Percentiles rank a stretch among this genome's conserved stretches.
These are phyloP conservation scores for Marmota flaviventris DNA, from an alignment of 2,113 vertebrate species.

Conservation along the genomic window DNA sequence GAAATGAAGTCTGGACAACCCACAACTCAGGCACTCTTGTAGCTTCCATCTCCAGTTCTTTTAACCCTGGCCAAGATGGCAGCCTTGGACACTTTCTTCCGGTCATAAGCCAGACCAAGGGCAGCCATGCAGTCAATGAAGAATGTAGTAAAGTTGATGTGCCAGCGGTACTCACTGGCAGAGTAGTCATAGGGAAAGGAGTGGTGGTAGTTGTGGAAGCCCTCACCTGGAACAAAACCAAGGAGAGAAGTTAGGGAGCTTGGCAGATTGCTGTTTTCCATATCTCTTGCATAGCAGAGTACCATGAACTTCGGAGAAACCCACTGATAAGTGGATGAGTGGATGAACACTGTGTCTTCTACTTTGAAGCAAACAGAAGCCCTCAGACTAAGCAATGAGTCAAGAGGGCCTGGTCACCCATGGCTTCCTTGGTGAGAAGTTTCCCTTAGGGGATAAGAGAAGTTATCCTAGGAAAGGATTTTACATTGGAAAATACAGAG, in stretches of 20 bases:
- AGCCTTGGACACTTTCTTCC: conserved; percentile 93
- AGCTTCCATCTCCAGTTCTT: conserved; percentile 95
- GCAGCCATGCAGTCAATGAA: conserved; percentile 97
- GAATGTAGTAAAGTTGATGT: conserved; percentile 94
- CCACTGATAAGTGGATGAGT: background rate
- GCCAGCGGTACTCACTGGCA: conserved; percentile 95
- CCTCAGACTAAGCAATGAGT: background rate
- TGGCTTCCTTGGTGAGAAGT: background rate
- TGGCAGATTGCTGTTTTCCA: background rate
- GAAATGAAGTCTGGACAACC: conserved; percentile 72
- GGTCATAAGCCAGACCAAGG: conserved; percentile 94
- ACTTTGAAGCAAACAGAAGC: background rate
- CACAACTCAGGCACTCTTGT: conserved; percentile 92
- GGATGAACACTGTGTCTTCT: background rate
- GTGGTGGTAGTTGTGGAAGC: conserved; percentile 99
- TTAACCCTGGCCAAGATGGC: conserved; percentile 89
- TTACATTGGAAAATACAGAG: background rate
- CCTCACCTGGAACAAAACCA: conserved; percentile 92
- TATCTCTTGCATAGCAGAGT: background rate
- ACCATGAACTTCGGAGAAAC: background rate
- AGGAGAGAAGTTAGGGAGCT: conserved; percentile 20
- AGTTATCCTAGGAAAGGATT: background rate
- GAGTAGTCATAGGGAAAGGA: conserved; percentile 97
- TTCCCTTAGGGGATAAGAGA: background rate
- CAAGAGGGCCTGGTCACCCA: background rate